phyloP scores from a whole-genome alignment of 2,113 vertebrate genomes.

The Pimephales promelas region DNA sequence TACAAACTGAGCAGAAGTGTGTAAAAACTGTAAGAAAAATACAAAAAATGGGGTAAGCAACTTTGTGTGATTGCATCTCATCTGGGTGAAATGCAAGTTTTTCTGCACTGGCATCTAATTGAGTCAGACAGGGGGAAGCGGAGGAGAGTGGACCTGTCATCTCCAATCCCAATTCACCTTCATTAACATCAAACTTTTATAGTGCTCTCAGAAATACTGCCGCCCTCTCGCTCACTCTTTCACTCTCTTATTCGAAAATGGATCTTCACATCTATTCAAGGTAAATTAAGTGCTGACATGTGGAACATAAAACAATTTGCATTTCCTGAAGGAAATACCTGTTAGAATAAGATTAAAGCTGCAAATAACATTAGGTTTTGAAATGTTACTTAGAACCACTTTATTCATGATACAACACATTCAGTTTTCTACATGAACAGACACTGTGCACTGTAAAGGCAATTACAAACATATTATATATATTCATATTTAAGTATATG shows the following conservation, averaged over 20 bases:
- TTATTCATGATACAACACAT: neutral
- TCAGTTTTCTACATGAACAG: neutral
- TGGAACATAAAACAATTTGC: neutral
- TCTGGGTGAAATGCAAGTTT: constrained; percentile 35
- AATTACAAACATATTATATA: neutral
- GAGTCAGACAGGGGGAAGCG: constrained; percentile 41
- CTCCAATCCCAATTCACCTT: constrained; percentile 30
- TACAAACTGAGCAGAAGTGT: neutral
- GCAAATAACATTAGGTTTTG: neutral
- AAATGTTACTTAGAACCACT: neutral
- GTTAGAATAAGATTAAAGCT: neutral
- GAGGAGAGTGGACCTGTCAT: constrained; percentile 47
- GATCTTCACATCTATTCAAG: neutral
- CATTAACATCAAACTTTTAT: constrained; percentile 48
- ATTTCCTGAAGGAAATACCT: neutral
- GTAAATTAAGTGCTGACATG: neutral
- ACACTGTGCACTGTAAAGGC: too few relatives aligned
- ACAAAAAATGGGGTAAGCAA: neutral
- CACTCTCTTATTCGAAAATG: neutral
- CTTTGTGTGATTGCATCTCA: constrained; percentile 26
- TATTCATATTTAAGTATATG: neutral
- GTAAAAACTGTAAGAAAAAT: constrained; percentile 16
- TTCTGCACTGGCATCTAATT: neutral
- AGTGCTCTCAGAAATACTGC: constrained; percentile 26
- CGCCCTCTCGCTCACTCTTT: neutral